These are phyloP conservation scores for Taenaris catops DNA, from an alignment of 2,888 invertebrate species.

Conservation along the genomic window DNA sequence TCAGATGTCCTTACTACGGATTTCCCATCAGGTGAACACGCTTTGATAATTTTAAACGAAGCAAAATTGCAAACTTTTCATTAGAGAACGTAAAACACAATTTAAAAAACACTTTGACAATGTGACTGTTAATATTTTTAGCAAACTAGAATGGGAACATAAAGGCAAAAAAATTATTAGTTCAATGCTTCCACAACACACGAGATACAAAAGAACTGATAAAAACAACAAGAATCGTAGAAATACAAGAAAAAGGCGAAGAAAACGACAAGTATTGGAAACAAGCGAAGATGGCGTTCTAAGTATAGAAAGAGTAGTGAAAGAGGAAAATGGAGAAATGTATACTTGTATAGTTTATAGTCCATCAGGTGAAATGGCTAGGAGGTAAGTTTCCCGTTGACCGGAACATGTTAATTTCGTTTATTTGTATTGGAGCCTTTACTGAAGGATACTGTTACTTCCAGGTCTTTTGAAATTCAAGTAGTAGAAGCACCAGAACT, in stretches of 20 bases:
- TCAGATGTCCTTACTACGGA: slow-evolving; percentile 92
- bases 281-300: slow-evolving; percentile 76
- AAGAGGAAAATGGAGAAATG: slow-evolving; percentile 85
- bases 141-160: slow-evolving; percentile 72
- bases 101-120: background rate
- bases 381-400: slow-evolving; percentile 72
- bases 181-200: slow-evolving; percentile 49
- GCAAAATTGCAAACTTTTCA: no score
- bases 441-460: no score
- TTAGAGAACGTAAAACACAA: no score
- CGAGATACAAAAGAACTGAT: slow-evolving; percentile 52
- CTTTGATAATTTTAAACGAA: no score
- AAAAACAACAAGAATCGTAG: slow-evolving; percentile 26
- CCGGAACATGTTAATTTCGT: no score
- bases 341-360: slow-evolving; percentile 91
- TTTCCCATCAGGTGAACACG: slow-evolving; percentile 85
- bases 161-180: slow-evolving; percentile 60
- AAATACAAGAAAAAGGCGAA: slow-evolving; percentile 38
- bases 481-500: slow-evolving; percentile 89
- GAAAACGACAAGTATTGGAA: slow-evolving; percentile 55
- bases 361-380: slow-evolving; percentile 87
- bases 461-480: slow-evolving; percentile 83
- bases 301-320: slow-evolving; percentile 79
- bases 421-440: no score
- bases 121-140: slow-evolving; percentile 25